Conservation (phyloP, 2,113 vertebrate genomes). For the Xenopus borealis region DNA sequence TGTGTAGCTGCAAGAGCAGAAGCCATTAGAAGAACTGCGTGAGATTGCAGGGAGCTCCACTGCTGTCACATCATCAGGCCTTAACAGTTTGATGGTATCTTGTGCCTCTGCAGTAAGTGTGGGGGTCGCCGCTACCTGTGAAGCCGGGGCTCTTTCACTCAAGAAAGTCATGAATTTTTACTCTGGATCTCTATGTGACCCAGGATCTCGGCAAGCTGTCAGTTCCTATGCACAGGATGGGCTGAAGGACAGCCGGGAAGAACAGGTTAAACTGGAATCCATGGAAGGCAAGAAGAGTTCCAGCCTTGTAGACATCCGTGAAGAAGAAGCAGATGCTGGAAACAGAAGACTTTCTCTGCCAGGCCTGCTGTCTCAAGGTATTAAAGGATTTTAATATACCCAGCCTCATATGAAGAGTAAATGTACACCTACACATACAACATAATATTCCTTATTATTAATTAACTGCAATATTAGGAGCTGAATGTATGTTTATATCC, state of each 20-base stretch:
- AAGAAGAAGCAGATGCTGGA: constrained; percentile 85
- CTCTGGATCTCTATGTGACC: constrained; percentile 55
- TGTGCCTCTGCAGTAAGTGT: constrained; percentile 92
- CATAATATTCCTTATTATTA: too few species aligned
- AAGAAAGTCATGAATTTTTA: constrained; percentile 96
- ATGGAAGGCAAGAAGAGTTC: constrained; percentile 94
- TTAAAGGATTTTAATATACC: constrained; percentile 7
- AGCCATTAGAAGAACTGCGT: constrained; percentile 53
- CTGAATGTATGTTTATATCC: too few species aligned
- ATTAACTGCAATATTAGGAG: too few species aligned
- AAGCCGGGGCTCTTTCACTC: constrained; percentile 83
- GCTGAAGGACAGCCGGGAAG: constrained; percentile 65
- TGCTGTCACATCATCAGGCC: constrained; percentile 71
- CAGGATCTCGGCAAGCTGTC: constrained; percentile 46
- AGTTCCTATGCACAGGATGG: constrained; percentile 57
- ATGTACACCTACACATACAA: too few species aligned
- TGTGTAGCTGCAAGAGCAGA: constrained; percentile 12
- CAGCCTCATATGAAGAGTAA: too few species aligned
- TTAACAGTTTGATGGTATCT: constrained; percentile 90
- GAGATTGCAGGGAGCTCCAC: constrained; percentile 63
- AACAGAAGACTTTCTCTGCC: constrained; percentile 91
- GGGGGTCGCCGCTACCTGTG: constrained; percentile 88
- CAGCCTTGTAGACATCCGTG: constrained; percentile 91
- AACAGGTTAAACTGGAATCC: constrained; percentile 80
- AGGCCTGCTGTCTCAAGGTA: constrained; percentile 95